phyloP scores from a whole-genome alignment of 2,888 invertebrate species.

The Agelastica alni region DNA sequence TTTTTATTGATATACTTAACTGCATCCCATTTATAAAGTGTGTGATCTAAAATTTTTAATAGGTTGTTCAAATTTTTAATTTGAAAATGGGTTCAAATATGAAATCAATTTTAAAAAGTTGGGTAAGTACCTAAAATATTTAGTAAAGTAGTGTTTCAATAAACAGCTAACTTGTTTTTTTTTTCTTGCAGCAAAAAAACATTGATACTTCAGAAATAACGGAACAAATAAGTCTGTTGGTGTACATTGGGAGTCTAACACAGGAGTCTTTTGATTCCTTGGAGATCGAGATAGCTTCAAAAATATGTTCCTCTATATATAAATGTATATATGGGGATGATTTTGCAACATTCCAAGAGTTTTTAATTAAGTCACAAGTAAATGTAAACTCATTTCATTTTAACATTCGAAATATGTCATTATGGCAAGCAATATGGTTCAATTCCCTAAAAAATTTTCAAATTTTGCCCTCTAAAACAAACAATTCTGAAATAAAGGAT shows the following conservation, averaged over 20 bases:
- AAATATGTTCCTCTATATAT: slow-evolving; percentile 20
- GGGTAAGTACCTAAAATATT: background rate
- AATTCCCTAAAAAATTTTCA: slow-evolving; percentile 23
- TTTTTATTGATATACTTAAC: no score
- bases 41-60: no score
- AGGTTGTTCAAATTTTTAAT: background rate
- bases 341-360: background rate
- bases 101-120: background rate
- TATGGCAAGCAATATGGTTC: slow-evolving; percentile 10
- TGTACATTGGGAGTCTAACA: slow-evolving; percentile 23
- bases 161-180: background rate
- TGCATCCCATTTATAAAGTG: no score
- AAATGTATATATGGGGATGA: slow-evolving; percentile 15
- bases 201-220: background rate
- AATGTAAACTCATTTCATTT: background rate
- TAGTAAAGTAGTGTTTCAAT: background rate
- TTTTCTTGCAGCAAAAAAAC: background rate
- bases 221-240: slow-evolving; percentile 28
- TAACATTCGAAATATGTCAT: slow-evolving; percentile 5
- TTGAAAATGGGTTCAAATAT: background rate
- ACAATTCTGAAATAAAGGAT: slow-evolving; percentile 15
- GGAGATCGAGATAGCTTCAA: slow-evolving; percentile 31
- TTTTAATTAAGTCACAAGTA: slow-evolving; percentile 6
- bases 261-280: slow-evolving; percentile 18
- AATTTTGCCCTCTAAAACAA: slow-evolving; percentile 29